Conservation (phyloP, 2,797 vertebrate genomes). For the Typhlichthys subterraneus region DNA sequence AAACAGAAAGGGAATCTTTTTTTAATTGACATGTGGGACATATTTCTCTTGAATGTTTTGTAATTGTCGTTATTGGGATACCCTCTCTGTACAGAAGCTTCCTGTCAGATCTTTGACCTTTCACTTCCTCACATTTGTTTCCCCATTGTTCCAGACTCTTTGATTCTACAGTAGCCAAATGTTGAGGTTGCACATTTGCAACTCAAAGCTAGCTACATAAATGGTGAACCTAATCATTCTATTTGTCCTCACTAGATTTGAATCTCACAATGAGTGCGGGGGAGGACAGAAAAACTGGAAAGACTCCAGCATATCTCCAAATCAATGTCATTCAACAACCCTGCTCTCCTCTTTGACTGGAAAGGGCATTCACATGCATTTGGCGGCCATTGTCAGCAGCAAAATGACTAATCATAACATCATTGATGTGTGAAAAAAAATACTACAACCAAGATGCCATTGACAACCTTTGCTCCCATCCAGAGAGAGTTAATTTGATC, state of each 20-base stretch:
- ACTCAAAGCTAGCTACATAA: conserved; percentile 79
- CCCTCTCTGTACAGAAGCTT: not conserved
- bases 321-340: conserved; percentile 77
- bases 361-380: conserved; percentile 76
- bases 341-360: conserved; percentile 62
- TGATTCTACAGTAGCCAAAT: conserved; percentile 64
- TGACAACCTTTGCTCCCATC: conserved; percentile 82
- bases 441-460: conserved; percentile 62
- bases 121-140: conserved; percentile 63
- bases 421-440: conserved; percentile 73
- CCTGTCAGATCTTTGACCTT: conserved; percentile 29
- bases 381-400: conserved; percentile 74
- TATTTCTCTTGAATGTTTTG: too few relatives aligned
- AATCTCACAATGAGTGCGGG: conserved; percentile 72
- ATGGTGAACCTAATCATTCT: conserved; percentile 75
- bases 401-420: conserved; percentile 84
- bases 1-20: too few relatives aligned
- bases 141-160: conserved; percentile 64
- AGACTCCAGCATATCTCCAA: conserved; percentile 70
- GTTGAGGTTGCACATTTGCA: conserved; percentile 76
- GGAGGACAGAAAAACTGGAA: conserved; percentile 43
- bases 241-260: conserved; percentile 77
- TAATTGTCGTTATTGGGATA: not conserved
- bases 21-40: too few relatives aligned
- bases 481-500: conserved; percentile 82